Conservation (phyloP, 2,113 vertebrate species). For the Tamias sibiricus region DNA sequence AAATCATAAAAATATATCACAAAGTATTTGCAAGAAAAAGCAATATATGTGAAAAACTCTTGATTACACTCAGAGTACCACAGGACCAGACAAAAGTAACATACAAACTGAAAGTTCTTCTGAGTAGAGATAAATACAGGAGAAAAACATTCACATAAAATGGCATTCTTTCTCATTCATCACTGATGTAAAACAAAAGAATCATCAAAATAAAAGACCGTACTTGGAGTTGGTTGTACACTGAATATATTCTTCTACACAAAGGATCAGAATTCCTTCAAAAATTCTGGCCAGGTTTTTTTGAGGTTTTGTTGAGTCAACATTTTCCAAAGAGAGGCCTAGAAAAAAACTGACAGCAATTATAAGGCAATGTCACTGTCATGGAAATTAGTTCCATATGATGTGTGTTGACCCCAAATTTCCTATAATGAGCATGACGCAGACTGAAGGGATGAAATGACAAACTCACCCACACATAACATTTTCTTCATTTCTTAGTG, state of each 20-base stretch:
- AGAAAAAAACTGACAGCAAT: background rate
- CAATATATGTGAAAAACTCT: background rate
- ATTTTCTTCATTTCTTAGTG: background rate
- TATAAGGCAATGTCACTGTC: background rate
- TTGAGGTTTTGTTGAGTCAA: background rate
- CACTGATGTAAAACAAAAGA: background rate
- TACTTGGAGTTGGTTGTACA: background rate
- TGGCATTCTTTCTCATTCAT: background rate
- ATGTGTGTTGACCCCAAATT: background rate
- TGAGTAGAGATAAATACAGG: background rate
- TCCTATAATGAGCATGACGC: background rate
- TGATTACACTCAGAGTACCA: background rate
- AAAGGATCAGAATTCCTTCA: background rate
- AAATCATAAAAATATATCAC: background rate
- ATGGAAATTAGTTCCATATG: background rate
- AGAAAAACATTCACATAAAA: background rate
- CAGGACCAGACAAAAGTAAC: background rate
- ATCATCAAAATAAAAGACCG: background rate
- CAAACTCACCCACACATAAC: background rate
- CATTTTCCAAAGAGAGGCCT: background rate
- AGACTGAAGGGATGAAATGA: background rate
- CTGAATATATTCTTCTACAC: background rate
- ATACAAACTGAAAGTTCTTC: background rate
- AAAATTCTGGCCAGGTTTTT: background rate
- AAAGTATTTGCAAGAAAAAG: background rate